Evolutionary conservation across 2,888 invertebrate genomes (phyloP), one percentile per base, ranked within the genome.

Genomic region (Acanthosepion esculentum): DNA sequence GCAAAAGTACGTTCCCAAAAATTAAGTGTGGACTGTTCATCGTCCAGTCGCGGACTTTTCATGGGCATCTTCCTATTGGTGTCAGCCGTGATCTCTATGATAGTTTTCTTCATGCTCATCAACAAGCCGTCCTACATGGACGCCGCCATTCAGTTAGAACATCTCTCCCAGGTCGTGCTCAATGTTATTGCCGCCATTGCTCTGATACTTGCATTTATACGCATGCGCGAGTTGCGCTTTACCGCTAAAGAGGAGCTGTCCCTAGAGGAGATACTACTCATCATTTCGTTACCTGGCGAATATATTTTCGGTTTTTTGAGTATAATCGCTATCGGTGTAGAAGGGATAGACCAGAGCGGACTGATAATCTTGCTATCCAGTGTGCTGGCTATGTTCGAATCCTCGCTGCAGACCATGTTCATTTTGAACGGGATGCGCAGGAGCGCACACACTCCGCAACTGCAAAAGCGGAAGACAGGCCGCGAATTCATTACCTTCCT

Each of bases 401-500:
- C 99, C 95, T 98, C 99, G n/a, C 98, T 99, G 33, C 99, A 99
- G 98, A 98, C 99, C 97, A 98, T 99, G 64, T 99, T 99, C 98
- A 99, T 99, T 96, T 98, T 99, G 94, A 99, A 99, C 97, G 99
- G 99, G 1, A 98, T 99, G 41, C 98, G 99, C 92, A 98, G 99
- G 94, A 98, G 98, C 64, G 99, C 99, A 48, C 98, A 99, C 97
- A 98, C 99, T 95, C 99, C 99, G 0, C 99, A 99, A 97, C 99
- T 99, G 97, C 99, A 99, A 97, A 98, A 98, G 96, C 98, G 98
- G 97, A 99, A 99, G 98, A 99, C 99, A 0, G 99, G 99, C 2
- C 98, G 99, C 95, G 99, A 99, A 97, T 98, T 99, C 95, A 99
- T 99, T 95, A 99, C 99, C 95, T 99, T 99, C 98, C 98, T 99